These are phyloP conservation scores for Teleogryllus occipitalis DNA, from an alignment of 1,140 invertebrate genomes.

Conservation along the genomic window DNA sequence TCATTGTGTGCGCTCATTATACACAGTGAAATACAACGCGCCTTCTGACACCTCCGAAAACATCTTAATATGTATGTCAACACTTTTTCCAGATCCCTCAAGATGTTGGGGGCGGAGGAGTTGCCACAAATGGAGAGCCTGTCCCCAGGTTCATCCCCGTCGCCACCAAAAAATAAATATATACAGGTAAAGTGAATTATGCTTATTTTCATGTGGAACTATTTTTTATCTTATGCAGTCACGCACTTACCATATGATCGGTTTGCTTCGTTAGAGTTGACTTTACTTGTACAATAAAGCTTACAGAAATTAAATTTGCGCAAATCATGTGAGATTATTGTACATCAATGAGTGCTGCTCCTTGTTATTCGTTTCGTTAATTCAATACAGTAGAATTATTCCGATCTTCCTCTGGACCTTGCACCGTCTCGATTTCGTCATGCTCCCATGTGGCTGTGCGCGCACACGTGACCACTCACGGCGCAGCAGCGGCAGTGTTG, in stretches of 20 bases:
- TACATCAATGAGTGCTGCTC: no score
- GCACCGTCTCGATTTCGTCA: constrained; percentile 11
- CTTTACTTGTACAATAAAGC: not conserved
- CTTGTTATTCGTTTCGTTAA: not conserved
- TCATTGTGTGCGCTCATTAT: no score
- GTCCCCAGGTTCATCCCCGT: constrained; percentile 10
- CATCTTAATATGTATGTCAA: not conserved
- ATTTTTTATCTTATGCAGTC: constrained; percentile 7
- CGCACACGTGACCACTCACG: no score
- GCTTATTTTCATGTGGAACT: constrained; percentile 8
- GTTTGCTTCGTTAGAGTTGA: not conserved
- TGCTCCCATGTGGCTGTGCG: constrained; percentile 11
- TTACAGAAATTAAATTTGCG: no score
- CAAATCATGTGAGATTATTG: no score
- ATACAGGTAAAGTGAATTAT: constrained; percentile 7
- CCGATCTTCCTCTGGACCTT: not conserved
- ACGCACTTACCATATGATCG: constrained; percentile 7
- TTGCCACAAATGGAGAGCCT: constrained; percentile 17
- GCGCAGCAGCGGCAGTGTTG: constrained; percentile 9
- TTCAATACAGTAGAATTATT: not conserved
- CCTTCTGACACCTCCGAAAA: not conserved
- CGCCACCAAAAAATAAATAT: constrained; percentile 4
- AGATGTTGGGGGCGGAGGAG: constrained; percentile 15
- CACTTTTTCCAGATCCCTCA: not conserved
- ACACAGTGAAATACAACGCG: no score